Evolutionary conservation across 1,140 invertebrate species (phyloP).

Genomic region (Cherax destructor): DNA sequence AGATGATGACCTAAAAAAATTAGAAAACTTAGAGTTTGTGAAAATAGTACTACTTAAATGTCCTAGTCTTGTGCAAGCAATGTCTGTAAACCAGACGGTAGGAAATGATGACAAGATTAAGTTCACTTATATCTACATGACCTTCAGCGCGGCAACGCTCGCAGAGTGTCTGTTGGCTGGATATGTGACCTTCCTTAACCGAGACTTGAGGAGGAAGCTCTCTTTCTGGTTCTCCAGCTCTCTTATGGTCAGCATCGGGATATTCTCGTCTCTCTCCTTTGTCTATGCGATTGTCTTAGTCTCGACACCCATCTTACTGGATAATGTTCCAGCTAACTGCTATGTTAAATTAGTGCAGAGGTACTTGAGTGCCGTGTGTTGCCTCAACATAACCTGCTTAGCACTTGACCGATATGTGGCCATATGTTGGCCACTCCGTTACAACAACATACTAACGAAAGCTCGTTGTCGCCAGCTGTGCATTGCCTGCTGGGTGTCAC

Average conservation of each 20-base stretch:
- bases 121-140: neutral
- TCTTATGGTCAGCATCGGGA: slow-evolving; percentile 13
- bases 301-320: neutral
- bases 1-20: too few species aligned
- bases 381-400: slow-evolving; percentile 31
- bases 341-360: slow-evolving; percentile 41
- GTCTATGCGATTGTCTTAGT: slow-evolving; percentile 2
- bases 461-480: slow-evolving; percentile 2
- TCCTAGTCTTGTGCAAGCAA: neutral
- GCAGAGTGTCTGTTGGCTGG: slow-evolving; percentile 27
- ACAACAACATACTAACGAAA: slow-evolving; percentile 34
- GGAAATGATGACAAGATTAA: neutral
- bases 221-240: slow-evolving; percentile 6
- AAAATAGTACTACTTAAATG: neutral
- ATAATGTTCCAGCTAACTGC: neutral
- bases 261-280: slow-evolving; percentile 11
- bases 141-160: slow-evolving; percentile 5
- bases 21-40: neutral
- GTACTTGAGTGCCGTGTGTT: slow-evolving; percentile 32
- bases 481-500: slow-evolving; percentile 15
- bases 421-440: slow-evolving; percentile 58
- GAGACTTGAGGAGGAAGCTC: neutral
- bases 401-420: slow-evolving; percentile 50
- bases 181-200: slow-evolving; percentile 14
- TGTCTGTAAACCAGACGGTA: neutral